These are phyloP conservation scores for Lepus americanus DNA, from an alignment of 2,113 vertebrate species.

Conservation along the genomic window DNA sequence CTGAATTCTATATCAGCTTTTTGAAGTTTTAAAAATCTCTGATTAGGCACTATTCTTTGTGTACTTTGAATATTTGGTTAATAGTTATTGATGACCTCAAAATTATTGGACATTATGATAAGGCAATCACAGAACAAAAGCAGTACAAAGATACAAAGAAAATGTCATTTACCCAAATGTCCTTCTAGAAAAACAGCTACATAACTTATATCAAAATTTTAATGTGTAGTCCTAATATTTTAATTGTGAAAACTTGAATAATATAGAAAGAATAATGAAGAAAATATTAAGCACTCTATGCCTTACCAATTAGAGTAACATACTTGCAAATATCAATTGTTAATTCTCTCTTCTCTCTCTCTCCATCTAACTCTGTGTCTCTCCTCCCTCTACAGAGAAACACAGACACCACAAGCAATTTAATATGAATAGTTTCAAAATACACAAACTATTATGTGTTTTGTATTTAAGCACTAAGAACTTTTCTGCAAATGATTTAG, in stretches of 20 bases:
- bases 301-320: background rate
- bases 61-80: background rate
- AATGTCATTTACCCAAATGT: background rate
- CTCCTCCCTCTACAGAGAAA: background rate
- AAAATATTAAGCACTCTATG: background rate
- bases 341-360: background rate
- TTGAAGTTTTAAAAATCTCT: background rate
- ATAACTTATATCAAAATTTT: background rate
- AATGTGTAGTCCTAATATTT: background rate
- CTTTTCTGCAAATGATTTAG: background rate
- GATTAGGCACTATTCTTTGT: background rate
- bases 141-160: background rate
- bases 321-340: background rate
- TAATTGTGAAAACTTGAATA: background rate
- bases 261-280: background rate
- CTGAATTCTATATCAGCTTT: background rate
- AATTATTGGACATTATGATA: background rate
- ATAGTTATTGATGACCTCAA: background rate
- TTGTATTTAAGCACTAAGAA: background rate
- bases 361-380: background rate
- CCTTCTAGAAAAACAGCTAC: background rate
- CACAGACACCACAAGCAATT: background rate
- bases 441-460: background rate
- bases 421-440: background rate
- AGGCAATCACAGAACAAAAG: background rate